These are phyloP conservation scores for Clarias macrocephalus DNA, from an alignment of 2,113 vertebrate genomes.

Conservation along the genomic window DNA sequence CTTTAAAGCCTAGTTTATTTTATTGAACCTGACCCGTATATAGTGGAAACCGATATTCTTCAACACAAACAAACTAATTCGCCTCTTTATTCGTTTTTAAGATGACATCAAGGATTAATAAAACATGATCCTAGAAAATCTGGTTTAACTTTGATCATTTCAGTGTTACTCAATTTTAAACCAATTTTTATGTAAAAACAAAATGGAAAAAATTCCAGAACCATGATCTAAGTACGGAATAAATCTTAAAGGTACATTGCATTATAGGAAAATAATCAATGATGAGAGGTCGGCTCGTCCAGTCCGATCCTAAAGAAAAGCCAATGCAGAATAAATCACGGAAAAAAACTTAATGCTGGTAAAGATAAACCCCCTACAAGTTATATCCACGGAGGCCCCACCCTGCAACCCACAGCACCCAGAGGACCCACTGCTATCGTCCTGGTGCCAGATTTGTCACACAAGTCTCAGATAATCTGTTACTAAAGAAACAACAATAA, in stretches of 20 bases:
- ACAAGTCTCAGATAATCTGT: not conserved
- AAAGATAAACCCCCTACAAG: too few relatives aligned
- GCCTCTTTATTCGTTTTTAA: not conserved
- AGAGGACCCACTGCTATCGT: too few relatives aligned
- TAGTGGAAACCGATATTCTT: not conserved
- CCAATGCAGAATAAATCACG: too few relatives aligned
- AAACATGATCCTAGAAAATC: not conserved
- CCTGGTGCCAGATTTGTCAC: not conserved
- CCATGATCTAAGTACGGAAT: not conserved
- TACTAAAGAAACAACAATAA: not conserved
- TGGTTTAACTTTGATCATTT: not conserved
- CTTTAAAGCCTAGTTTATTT: not conserved
- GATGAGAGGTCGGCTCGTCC: not conserved
- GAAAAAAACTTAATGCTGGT: too few relatives aligned
- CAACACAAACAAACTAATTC: not conserved
- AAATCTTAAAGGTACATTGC: not conserved
- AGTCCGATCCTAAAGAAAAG: too few relatives aligned
- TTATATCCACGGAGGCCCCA: too few relatives aligned
- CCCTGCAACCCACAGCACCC: too few relatives aligned
- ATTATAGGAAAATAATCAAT: not conserved
- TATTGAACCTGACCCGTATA: not conserved
- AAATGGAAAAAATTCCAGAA: not conserved
- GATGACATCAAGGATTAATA: not conserved
- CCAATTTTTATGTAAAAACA: not conserved
- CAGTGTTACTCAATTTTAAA: not conserved